Evolutionary conservation across 2,797 vertebrate genomes (phyloP), one percentile per base, ranked within the genome.

Genomic region (Xyrichtys novacula): DNA sequence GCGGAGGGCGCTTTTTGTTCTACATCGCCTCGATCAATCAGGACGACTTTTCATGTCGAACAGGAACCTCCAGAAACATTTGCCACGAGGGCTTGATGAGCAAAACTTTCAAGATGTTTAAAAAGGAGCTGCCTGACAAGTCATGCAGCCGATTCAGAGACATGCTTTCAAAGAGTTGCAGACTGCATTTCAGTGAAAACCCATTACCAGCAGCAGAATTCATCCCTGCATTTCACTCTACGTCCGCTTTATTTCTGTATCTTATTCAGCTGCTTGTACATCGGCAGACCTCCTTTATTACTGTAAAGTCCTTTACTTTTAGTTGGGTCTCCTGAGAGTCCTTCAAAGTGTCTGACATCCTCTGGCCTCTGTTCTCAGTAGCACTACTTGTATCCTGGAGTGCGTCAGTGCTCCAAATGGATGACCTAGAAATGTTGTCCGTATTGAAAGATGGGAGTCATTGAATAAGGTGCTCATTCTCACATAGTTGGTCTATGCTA

Each of bases 1-100:
- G 91, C 81, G 88, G 90, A 89, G 90, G 80, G 78, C 62, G 86
- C 89, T 91, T 93, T 93, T 93, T 93, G 90, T 93, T 93, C 91
- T 91, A 89, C 91, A 91, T 87, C 70, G 83, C 85, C 85, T 83
- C 81, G 85, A 91, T 90, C 91, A 90, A 92, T 91, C 92, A 82
- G 87, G 74, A 85, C 42, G 53, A 85, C 85, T 87, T 91, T 93
- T 92, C 81, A 86, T 91, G 90, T 88, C 71, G 83, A 91, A 86
- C 88, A 87, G 71, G 84, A 91, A 92, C 83, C 91, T 93, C 87
- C 81, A 86, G 88, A 90, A 92, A 89, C 80, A 85, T 89, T 90
- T 88, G 73, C 83, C 76, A 76, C 54, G 16, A 77, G 85, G 84
- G 85, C 71, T 87, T 86, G 84, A 90, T 90, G 87, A 89, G 83